Conservation (phyloP, 2,888 invertebrate genomes). For the Apamea anceps region DNA sequence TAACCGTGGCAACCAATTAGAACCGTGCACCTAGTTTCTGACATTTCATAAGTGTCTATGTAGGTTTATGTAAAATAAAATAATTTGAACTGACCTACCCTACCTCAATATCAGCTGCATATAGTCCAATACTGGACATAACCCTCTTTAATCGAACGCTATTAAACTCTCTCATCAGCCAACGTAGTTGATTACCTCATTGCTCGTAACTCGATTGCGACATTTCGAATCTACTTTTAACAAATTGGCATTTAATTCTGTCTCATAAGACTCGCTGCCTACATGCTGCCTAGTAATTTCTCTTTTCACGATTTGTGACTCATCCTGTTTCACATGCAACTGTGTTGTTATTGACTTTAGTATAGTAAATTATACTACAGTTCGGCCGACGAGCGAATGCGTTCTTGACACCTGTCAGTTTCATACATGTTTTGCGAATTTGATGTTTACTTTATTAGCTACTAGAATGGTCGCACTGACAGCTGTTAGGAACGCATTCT, state of each 20-base stretch:
- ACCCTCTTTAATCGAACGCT: background rate
- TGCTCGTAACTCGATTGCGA: constrained; percentile 20
- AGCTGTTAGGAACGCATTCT: too few relatives aligned
- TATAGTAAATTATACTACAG: constrained; percentile 4
- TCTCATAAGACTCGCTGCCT: background rate
- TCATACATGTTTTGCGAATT: background rate
- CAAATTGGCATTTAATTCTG: constrained; percentile 52
- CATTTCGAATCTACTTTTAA: constrained; percentile 46
- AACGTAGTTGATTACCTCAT: constrained; percentile 7
- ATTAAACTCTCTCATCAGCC: background rate
- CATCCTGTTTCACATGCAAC: constrained; percentile 15
- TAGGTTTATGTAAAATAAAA: background rate
- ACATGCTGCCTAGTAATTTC: constrained; percentile 13
- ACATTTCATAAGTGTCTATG: background rate
- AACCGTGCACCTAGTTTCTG: background rate
- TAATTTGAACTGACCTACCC: background rate
- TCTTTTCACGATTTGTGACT: constrained; percentile 13
- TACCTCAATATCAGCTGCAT: background rate
- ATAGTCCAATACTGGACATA: too few relatives aligned
- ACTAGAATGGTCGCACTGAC: background rate
- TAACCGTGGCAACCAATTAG: background rate
- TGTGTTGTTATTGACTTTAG: constrained; percentile 5
- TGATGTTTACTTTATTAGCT: background rate
- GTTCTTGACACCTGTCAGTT: background rate
- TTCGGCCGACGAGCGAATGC: background rate